phyloP scores from a whole-genome alignment of 1,140 invertebrate genomes.

The Euglossa dilemma region DNA sequence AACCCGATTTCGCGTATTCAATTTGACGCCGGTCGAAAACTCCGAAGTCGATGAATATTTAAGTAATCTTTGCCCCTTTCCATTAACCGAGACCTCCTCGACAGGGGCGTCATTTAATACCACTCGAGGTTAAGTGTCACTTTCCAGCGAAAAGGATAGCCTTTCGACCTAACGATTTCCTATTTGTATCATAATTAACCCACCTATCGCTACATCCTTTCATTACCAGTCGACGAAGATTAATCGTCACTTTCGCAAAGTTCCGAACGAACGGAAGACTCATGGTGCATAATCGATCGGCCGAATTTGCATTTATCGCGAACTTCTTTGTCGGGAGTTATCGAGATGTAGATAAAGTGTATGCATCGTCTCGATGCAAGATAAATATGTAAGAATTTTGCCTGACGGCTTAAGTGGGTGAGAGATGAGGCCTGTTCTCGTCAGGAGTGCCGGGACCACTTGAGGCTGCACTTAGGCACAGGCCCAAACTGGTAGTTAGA shows the following conservation, averaged over 20 bases:
- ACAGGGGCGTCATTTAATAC: not conserved
- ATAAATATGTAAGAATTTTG: no score
- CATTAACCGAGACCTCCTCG: not conserved
- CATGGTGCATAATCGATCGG: not conserved
- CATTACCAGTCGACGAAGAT: not conserved
- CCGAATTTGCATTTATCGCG: not conserved
- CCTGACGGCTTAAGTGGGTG: no score
- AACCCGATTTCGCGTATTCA: not conserved
- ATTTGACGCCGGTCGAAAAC: not conserved
- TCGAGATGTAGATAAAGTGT: not conserved
- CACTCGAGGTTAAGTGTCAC: not conserved
- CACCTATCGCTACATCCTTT: not conserved
- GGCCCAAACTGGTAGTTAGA: no score
- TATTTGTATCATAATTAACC: not conserved
- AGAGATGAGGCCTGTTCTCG: no score
- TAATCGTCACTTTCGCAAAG: not conserved
- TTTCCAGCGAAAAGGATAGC: no score
- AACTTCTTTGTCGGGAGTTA: not conserved
- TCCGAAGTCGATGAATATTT: not conserved
- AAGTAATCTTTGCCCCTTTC: not conserved
- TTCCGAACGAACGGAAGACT: not conserved
- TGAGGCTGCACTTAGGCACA: no score
- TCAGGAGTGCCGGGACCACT: no score
- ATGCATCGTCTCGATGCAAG: not conserved
- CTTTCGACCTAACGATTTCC: not conserved